These are phyloP conservation scores for Lasioglossum calceatum DNA, from an alignment of 2,888 invertebrate species.

Conservation along the genomic window DNA sequence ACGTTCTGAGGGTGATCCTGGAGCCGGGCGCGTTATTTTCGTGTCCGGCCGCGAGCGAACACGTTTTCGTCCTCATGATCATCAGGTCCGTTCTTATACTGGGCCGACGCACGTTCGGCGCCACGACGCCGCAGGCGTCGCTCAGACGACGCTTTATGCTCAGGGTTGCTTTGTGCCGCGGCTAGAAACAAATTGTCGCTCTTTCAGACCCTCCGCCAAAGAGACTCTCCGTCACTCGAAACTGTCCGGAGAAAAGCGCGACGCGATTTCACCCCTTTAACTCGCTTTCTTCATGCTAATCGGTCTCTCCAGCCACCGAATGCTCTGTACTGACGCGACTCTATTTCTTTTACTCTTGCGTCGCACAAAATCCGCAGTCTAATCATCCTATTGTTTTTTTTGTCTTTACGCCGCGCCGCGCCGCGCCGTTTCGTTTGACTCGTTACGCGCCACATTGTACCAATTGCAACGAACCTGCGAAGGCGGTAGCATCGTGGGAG, in stretches of 20 bases:
- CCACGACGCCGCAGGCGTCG: slow-evolving; percentile 95
- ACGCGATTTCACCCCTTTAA: background rate
- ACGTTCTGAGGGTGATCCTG: slow-evolving; percentile 77
- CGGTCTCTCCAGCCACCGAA: background rate
- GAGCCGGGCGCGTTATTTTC: slow-evolving; percentile 82
- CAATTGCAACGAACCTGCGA: slow-evolving; percentile 79
- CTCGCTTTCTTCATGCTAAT: background rate
- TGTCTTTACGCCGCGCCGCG: no score
- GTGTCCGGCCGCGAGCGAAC: slow-evolving; percentile 89
- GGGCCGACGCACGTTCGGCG: slow-evolving; percentile 94
- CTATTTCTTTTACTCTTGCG: background rate
- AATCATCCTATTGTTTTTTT: no score
- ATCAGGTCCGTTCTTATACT: slow-evolving; percentile 95
- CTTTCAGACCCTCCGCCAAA: slow-evolving; percentile 18
- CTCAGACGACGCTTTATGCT: slow-evolving; percentile 93
- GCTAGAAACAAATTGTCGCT: slow-evolving; percentile 70
- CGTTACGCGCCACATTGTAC: background rate
- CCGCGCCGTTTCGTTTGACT: no score
- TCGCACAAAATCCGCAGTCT: no score
- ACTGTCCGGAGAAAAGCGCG: background rate
- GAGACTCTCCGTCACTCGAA: slow-evolving; percentile 12
- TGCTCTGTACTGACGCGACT: background rate
- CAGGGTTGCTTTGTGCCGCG: slow-evolving; percentile 86
- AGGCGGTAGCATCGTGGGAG: slow-evolving; percentile 91
- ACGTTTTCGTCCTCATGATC: slow-evolving; percentile 94